Evolutionary conservation across 1,140 invertebrate genomes (phyloP).

Genomic region (Zaprionus ornatus): DNA sequence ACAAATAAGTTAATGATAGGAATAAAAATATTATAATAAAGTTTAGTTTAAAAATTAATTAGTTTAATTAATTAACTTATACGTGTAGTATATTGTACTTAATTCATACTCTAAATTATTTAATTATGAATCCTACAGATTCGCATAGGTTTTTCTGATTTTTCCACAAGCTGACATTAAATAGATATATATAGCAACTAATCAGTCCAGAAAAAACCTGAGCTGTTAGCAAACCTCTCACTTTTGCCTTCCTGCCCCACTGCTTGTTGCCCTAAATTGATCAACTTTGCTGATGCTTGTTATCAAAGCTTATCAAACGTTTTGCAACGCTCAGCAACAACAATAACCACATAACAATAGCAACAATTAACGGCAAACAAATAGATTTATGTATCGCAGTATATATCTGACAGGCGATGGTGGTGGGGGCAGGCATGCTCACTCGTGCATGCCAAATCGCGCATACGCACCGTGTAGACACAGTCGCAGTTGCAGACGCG

Average conservation of each 20-base stretch:
- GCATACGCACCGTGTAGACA: slow-evolving; percentile 61
- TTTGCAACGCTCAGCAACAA: slow-evolving; percentile 30
- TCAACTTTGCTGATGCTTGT: slow-evolving; percentile 46
- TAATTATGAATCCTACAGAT: no score
- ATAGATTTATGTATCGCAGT: slow-evolving; percentile 37
- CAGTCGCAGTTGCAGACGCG: not conserved
- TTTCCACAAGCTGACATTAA: no score
- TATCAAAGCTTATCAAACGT: slow-evolving; percentile 62
- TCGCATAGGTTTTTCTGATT: no score
- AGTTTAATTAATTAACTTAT: no score
- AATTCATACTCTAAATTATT: no score
- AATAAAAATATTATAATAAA: no score
- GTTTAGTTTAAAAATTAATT: no score
- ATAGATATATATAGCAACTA: no score
- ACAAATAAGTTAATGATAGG: no score
- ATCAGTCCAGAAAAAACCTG: no score
- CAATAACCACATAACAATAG: slow-evolving; percentile 44
- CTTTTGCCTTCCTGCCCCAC: not conserved
- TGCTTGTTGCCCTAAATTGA: slow-evolving; percentile 17
- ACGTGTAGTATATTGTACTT: no score
- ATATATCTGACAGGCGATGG: slow-evolving; percentile 4
- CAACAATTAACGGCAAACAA: slow-evolving; percentile 57
- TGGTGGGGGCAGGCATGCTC: slow-evolving; percentile 33
- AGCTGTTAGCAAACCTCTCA: no score
- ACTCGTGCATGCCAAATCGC: slow-evolving; percentile 71